Conservation (phyloP, 2,888 invertebrate genomes). For the Calliopum simillimum region DNA sequence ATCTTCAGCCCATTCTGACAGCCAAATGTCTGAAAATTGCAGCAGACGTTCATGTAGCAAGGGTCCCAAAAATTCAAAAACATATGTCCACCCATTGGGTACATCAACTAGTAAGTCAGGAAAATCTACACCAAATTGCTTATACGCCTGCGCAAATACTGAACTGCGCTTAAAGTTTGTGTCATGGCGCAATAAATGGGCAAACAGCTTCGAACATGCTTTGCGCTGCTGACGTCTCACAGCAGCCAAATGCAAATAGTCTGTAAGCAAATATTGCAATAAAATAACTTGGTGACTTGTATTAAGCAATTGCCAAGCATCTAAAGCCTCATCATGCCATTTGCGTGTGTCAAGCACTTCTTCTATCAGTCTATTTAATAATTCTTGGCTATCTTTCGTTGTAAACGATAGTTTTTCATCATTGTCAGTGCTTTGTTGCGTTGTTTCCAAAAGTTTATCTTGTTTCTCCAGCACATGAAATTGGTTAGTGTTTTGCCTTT, state of each 20-base stretch:
- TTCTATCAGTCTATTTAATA: conserved; percentile 55
- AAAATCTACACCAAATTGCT: conserved; percentile 53
- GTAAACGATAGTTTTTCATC: conserved; percentile 31
- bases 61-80: conserved; percentile 62
- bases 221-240: conserved; percentile 53
- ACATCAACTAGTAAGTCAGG: conserved; percentile 60
- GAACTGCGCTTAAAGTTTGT: conserved; percentile 46
- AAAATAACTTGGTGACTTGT: conserved; percentile 52
- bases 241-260: conserved; percentile 54
- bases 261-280: conserved; percentile 54
- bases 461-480: conserved; percentile 43
- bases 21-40: conserved; percentile 57
- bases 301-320: conserved; percentile 52
- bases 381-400: conserved; percentile 51
- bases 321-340: conserved; percentile 53
- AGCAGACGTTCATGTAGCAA: conserved; percentile 56
- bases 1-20: conserved; percentile 54
- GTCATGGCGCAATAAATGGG: conserved; percentile 50
- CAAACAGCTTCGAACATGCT: conserved; percentile 56
- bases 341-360: conserved; percentile 50
- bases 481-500: conserved; percentile 36
- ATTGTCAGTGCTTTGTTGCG: background rate
- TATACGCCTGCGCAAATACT: conserved; percentile 54
- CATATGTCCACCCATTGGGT: conserved; percentile 60
- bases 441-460: conserved; percentile 36